Evolutionary conservation across 2,113 vertebrate genomes (phyloP).

Genomic region (Malurus elegans): DNA sequence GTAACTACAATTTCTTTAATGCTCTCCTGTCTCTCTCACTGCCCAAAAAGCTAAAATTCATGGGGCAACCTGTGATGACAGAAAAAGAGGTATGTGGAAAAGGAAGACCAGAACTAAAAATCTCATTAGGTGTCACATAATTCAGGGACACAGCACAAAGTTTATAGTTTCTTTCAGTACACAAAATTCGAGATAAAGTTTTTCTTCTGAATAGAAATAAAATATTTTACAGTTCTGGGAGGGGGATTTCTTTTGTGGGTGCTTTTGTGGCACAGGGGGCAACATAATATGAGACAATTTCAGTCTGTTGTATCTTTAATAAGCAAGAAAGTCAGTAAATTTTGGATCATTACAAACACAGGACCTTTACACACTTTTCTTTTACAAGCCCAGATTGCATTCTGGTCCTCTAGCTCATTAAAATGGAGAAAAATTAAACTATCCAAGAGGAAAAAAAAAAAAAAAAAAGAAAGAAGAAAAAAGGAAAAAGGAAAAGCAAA

Average conservation of each 20-base stretch:
- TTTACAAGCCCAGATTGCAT: background rate
- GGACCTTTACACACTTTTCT: background rate
- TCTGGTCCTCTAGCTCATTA: background rate
- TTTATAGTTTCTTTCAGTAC: background rate
- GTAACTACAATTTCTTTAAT: background rate
- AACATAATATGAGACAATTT: background rate
- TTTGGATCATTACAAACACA: background rate
- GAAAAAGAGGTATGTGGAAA: background rate
- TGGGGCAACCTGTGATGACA: background rate
- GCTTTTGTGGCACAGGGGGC: background rate
- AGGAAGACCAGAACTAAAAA: background rate
- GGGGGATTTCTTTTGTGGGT: accelerated
- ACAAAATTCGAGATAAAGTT: background rate
- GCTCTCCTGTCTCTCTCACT: background rate
- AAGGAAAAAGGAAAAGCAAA: background rate
- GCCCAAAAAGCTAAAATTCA: background rate
- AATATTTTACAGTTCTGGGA: background rate
- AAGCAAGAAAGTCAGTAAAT: background rate
- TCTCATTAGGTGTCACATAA: background rate
- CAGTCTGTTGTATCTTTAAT: background rate
- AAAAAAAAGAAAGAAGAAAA: accelerated
- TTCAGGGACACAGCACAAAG: background rate
- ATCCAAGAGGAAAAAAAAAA: background rate
- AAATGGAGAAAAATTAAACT: background rate
- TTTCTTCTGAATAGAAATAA: background rate